These are phyloP conservation scores for Podiceps cristatus DNA, from an alignment of 2,113 vertebrate genomes.

Conservation along the genomic window DNA sequence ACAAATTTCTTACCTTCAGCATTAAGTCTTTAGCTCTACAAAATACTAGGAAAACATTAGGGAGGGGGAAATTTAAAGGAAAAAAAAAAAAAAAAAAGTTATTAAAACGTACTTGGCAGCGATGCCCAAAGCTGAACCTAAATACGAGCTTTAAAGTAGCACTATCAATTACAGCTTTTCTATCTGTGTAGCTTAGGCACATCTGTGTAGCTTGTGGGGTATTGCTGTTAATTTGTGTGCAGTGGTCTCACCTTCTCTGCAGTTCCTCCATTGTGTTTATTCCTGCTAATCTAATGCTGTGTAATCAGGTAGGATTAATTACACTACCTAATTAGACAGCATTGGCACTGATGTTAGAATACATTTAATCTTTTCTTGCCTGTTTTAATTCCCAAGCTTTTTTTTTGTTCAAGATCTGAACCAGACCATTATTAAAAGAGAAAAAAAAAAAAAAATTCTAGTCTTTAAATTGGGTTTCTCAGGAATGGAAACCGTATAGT, in stretches of 20 bases:
- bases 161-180: background rate
- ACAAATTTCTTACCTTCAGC: background rate
- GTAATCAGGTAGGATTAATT: constrained; percentile 55
- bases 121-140: background rate
- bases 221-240: constrained; percentile 47
- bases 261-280: constrained; percentile 21
- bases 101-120: background rate
- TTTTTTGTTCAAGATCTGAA: constrained; percentile 36
- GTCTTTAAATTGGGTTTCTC: constrained; percentile 32
- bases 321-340: constrained; percentile 55
- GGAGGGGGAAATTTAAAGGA: no score
- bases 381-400: constrained; percentile 57
- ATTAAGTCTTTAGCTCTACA: background rate
- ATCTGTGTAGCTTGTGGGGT: constrained; percentile 28
- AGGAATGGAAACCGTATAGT: background rate
- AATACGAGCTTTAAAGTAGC: background rate
- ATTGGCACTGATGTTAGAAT: constrained; percentile 49
- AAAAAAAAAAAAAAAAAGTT: background rate
- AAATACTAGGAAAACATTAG: background rate
- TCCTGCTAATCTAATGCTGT: constrained; percentile 30
- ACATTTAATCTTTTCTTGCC: constrained; percentile 50
- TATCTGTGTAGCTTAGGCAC: constrained; percentile 8
- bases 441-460: constrained; percentile 6
- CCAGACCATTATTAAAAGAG: constrained; percentile 10
- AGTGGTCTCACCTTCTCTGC: constrained; percentile 41